Conservation (phyloP, 2,113 vertebrate species). For the Vimba vimba region DNA sequence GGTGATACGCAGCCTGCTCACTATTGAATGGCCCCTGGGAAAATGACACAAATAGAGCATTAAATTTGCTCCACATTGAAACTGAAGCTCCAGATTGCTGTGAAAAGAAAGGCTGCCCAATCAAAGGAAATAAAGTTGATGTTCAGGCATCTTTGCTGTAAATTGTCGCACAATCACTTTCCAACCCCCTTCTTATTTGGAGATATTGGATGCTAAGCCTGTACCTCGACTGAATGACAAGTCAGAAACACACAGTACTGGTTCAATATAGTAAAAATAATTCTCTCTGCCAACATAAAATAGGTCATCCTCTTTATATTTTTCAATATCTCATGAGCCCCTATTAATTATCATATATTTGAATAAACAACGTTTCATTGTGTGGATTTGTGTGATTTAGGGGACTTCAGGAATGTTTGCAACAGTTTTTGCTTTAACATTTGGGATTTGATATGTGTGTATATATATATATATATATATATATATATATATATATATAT, state of each 20-base stretch:
- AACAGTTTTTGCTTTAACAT: neutral
- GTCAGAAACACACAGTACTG: neutral
- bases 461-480: too few species aligned
- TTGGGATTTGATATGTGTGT: neutral
- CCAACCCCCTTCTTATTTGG: neutral
- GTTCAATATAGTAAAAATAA: neutral
- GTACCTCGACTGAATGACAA: neutral
- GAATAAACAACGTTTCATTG: too few species aligned
- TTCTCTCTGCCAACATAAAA: neutral
- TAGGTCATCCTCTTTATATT: neutral
- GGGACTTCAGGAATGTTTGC: neutral
- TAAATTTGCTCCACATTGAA: constrained; percentile 74
- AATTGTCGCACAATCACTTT: neutral
- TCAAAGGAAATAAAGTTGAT: constrained; percentile 57
- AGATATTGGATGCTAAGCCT: neutral
- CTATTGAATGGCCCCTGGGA: constrained; percentile 69
- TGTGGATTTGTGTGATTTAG: neutral
- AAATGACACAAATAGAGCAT: constrained; percentile 76
- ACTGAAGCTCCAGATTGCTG: constrained; percentile 17
- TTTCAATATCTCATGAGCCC: neutral
- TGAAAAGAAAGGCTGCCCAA: constrained; percentile 23
- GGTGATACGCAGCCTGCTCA: constrained; percentile 48
- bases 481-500: too few species aligned
- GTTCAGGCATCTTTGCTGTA: constrained; percentile 53
- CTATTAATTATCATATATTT: neutral